Evolutionary conservation across 2,797 vertebrate species (phyloP).

Genomic region (Labeo calbasu): DNA sequence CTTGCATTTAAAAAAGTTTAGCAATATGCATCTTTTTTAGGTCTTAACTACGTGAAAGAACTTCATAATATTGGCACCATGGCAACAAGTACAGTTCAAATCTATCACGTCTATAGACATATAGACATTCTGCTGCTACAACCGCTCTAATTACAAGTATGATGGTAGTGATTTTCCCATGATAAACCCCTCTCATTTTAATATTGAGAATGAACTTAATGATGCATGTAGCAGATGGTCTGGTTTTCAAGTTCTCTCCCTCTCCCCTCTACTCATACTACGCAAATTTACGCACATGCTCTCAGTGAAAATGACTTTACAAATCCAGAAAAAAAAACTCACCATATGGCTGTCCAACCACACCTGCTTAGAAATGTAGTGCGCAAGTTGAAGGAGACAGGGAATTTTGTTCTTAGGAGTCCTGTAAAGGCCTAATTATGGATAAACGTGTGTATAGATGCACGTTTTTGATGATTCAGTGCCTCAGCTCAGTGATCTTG

Average conservation of each 20-base stretch:
- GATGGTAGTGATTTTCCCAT: constrained; percentile 35
- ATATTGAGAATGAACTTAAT: constrained; percentile 47
- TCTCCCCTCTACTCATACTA: constrained; percentile 1
- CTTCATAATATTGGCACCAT: neutral
- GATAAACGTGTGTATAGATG: constrained; percentile 67
- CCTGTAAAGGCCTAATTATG: constrained; percentile 57
- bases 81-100: neutral
- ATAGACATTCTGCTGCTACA: constrained; percentile 16
- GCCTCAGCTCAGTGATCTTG: neutral
- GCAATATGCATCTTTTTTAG: neutral
- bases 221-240: constrained; percentile 59
- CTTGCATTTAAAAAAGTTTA: neutral
- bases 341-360: constrained; percentile 63
- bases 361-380: constrained; percentile 53
- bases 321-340: constrained; percentile 56
- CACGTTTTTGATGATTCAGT: constrained; percentile 3
- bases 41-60: neutral
- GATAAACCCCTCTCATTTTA: constrained; percentile 44
- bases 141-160: constrained; percentile 24
- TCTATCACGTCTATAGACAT: constrained; percentile 1
- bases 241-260: constrained; percentile 9
- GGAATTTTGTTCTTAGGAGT: constrained; percentile 12
- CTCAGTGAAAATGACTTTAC: constrained; percentile 42
- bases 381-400: neutral
- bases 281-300: neutral